A percentile compares a stretch with the other conserved stretches of the same genome.
Conservation (phyloP, 2,797 vertebrate genomes). For the Schizothorax lantsangensis region DNA sequence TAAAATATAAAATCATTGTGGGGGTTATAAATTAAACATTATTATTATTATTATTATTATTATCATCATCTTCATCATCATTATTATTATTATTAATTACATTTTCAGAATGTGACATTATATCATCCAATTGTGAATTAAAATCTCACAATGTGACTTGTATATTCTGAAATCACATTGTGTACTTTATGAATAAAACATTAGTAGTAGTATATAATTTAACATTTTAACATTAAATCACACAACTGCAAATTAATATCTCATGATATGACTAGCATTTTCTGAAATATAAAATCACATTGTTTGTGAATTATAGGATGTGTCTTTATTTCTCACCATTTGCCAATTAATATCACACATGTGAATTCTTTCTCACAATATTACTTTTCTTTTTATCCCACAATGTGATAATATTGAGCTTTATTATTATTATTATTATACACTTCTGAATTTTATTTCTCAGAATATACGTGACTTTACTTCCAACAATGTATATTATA, state of each 20-base stretch:
- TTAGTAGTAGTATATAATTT: background rate
- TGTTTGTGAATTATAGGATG: too few relatives aligned
- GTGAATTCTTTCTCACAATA: background rate
- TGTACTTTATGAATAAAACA: background rate
- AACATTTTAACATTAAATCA: background rate
- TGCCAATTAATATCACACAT: too few relatives aligned
- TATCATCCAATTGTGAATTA: background rate
- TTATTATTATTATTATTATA: background rate
- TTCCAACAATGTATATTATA: background rate
- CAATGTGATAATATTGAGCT: background rate
- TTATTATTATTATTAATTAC: background rate
- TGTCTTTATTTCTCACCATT: background rate
- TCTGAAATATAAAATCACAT: background rate
- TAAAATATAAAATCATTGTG: background rate
- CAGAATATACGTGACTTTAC: background rate
- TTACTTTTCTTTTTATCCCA: background rate
- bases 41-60: background rate
- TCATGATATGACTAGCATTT: background rate
- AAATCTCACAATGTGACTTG: background rate
- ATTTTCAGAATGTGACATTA: background rate
- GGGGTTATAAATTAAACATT: background rate
- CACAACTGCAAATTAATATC: background rate
- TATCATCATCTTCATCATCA: background rate
- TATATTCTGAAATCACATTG: background rate
- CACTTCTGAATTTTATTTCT: background rate